phyloP scores from a whole-genome alignment of 1,140 invertebrate genomes.

The Panonychus citri region DNA sequence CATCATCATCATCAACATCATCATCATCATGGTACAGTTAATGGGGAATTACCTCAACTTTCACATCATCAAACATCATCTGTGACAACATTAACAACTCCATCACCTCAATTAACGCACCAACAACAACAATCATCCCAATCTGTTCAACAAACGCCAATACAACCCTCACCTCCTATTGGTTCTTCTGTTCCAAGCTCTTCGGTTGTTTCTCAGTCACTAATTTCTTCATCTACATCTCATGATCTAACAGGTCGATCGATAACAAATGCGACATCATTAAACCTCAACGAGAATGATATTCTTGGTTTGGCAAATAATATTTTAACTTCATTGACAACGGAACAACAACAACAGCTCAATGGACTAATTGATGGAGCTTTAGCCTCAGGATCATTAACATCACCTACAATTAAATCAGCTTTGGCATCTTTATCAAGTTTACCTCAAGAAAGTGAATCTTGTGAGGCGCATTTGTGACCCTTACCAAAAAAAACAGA shows the following conservation, averaged over 20 bases:
- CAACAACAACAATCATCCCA: neutral
- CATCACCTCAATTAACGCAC: neutral
- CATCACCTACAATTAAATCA: constrained; percentile 1
- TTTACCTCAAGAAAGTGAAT: neutral
- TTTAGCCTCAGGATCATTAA: neutral
- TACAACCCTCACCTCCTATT: neutral
- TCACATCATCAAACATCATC: neutral
- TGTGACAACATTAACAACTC: neutral
- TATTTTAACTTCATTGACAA: constrained; percentile 1
- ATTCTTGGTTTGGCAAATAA: constrained; percentile 1
- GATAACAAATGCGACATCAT: neutral
- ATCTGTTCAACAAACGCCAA: neutral
- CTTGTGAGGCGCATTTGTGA: neutral
- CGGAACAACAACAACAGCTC: constrained; percentile 4
- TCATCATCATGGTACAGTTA: neutral
- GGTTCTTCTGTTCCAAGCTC: too few species aligned
- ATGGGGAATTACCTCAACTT: neutral
- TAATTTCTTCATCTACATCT: neutral
- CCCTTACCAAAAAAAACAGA: neutral
- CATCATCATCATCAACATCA: neutral
- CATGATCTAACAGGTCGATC: neutral
- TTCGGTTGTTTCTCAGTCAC: neutral
- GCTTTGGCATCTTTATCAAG: neutral
- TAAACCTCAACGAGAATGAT: neutral
- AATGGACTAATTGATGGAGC: constrained; percentile 7